phyloP scores from a whole-genome alignment of 2,888 invertebrate genomes.

The Acanthococcus lagerstroemiae region DNA sequence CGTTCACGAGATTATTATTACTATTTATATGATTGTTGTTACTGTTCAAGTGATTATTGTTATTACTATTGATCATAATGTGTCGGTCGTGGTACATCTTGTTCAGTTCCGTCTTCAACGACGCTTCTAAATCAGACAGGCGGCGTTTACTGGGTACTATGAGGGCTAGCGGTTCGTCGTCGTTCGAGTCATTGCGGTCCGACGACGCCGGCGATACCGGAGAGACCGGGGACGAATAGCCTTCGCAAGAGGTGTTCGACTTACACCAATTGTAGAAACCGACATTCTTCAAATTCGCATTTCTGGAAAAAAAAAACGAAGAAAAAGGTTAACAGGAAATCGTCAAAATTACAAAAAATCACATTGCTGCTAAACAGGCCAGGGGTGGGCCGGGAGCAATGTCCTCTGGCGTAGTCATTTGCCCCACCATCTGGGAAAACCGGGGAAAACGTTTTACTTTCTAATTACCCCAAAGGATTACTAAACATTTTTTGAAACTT shows the following conservation, averaged over 20 bases:
- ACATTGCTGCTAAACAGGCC: too few species aligned
- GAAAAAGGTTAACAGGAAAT: too few species aligned
- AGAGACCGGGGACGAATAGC: conserved; percentile 10
- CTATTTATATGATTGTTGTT: not conserved
- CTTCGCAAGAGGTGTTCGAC: conserved; percentile 9
- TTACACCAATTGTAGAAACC: conserved; percentile 29
- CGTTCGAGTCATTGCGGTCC: conserved; percentile 5
- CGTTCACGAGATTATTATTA: conserved; percentile 3
- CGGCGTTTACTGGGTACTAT: conserved; percentile 24
- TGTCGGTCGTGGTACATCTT: conserved; percentile 19
- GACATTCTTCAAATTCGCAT: not conserved
- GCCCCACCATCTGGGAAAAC: too few species aligned
- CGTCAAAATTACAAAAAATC: too few species aligned
- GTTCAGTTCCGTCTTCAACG: conserved; percentile 13
- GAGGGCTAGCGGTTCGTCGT: conserved; percentile 19
- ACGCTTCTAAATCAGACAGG: conserved; percentile 13
- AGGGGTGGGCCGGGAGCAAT: too few species aligned
- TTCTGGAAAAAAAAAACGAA: not conserved
- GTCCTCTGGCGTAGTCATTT: too few species aligned
- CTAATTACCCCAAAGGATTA: too few species aligned
- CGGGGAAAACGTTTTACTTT: too few species aligned
- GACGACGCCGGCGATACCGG: conserved; percentile 13
- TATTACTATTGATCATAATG: not conserved
- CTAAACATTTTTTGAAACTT: too few species aligned
- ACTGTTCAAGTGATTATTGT: not conserved